phyloP scores from a whole-genome alignment of 2,888 invertebrate genomes.

The Sesia apiformis region DNA sequence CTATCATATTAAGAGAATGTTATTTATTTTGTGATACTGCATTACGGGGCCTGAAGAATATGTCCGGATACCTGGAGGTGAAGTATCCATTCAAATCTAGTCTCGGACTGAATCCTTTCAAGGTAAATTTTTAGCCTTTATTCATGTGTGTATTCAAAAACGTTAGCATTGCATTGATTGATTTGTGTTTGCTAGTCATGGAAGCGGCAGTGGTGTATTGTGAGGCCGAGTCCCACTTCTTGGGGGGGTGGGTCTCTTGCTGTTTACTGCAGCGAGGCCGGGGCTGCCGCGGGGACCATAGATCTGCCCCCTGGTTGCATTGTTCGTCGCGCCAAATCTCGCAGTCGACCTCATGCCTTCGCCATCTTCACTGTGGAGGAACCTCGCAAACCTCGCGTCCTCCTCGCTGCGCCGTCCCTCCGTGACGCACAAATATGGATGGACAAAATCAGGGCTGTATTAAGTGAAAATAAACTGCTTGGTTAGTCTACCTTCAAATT shows the following conservation, averaged over 20 bases:
- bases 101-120: constrained; percentile 77
- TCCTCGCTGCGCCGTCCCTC: constrained; percentile 77
- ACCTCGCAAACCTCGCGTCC: constrained; percentile 76
- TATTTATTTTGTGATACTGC: no score
- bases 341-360: constrained; percentile 80
- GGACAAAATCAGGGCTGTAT: constrained; percentile 72
- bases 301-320: constrained; percentile 75
- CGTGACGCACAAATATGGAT: constrained; percentile 82
- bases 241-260: constrained; percentile 70
- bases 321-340: constrained; percentile 78
- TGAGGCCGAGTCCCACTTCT: constrained; percentile 70
- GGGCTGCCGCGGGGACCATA: constrained; percentile 60
- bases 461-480: constrained; percentile 53
- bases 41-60: constrained; percentile 7
- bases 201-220: constrained; percentile 79
- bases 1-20: no score
- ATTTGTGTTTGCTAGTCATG: constrained; percentile 68
- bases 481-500: constrained; percentile 29
- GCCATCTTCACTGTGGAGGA: constrained; percentile 76
- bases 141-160: constrained; percentile 12
- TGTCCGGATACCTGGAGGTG: constrained; percentile 77
- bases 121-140: constrained; percentile 53
- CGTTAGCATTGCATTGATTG: constrained; percentile 21
- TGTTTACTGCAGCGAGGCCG: constrained; percentile 70
- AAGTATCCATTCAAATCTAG: constrained; percentile 77